These are phyloP conservation scores for Thunnus thynnus DNA, from an alignment of 2,113 vertebrate species.

Conservation along the genomic window DNA sequence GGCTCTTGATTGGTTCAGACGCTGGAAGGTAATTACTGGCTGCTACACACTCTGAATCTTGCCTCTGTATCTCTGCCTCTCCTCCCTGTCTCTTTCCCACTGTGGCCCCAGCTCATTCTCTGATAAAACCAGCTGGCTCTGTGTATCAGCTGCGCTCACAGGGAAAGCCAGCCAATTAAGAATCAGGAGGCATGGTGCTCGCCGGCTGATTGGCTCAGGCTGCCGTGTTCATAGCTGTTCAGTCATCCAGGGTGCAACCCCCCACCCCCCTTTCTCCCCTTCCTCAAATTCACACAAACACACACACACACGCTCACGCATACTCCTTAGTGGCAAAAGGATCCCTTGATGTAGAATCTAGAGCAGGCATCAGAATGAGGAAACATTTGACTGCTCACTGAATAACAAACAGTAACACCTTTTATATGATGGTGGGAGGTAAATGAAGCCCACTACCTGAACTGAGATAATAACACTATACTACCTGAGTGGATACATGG, in stretches of 20 bases:
- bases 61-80: slow-evolving; percentile 56
- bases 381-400: slow-evolving; percentile 36
- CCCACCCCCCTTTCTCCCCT: slow-evolving; percentile 30
- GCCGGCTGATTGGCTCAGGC: slow-evolving; percentile 80
- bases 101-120: slow-evolving; percentile 67
- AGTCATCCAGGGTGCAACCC: slow-evolving; percentile 60
- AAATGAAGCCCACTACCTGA: slow-evolving; percentile 2
- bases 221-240: slow-evolving; percentile 58
- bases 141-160: slow-evolving; percentile 76
- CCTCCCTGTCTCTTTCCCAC: slow-evolving; percentile 58
- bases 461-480: slow-evolving; percentile 13
- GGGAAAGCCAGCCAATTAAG: slow-evolving; percentile 82
- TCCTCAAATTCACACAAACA: slow-evolving; percentile 32
- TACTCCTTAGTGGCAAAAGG: slow-evolving; percentile 9
- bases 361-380: slow-evolving; percentile 30
- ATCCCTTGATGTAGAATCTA: slow-evolving; percentile 57
- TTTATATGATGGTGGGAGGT: slow-evolving; percentile 5
- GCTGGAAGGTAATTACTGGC: slow-evolving; percentile 65
- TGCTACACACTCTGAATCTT: slow-evolving; percentile 44
- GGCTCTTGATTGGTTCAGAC: slow-evolving; percentile 66
- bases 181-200: slow-evolving; percentile 70
- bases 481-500: not conserved
- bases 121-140: slow-evolving; percentile 77
- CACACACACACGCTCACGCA: slow-evolving; percentile 16
- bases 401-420: slow-evolving; percentile 34